These are phyloP conservation scores for Trilocha varians DNA, from an alignment of 2,888 invertebrate species.

Conservation along the genomic window DNA sequence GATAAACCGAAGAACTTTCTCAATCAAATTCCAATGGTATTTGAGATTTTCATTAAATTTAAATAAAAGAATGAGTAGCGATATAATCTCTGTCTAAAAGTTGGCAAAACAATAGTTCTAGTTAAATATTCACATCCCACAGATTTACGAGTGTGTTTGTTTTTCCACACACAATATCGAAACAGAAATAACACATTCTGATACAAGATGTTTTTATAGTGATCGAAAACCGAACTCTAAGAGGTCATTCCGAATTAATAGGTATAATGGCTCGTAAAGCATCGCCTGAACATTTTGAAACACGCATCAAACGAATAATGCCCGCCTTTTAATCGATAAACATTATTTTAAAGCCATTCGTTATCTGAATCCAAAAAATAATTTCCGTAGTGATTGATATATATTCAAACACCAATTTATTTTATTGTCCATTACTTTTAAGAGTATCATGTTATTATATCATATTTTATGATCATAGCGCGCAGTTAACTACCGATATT, in stretches of 20 bases:
- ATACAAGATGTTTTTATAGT: too few species aligned
- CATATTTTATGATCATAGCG: too few species aligned
- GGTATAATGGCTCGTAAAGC: background rate
- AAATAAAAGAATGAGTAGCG: background rate
- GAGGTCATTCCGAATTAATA: background rate
- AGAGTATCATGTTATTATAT: background rate
- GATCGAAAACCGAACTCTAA: background rate
- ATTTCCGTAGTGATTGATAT: background rate
- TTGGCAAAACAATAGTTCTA: background rate
- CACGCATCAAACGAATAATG: background rate
- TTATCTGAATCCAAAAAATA: background rate
- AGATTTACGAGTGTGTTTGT: background rate
- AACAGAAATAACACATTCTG: background rate
- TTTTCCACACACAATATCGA: background rate
- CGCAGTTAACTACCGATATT: background rate
- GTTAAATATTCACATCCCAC: background rate
- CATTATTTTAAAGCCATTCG: slow-evolving; percentile 18
- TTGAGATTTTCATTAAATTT: background rate
- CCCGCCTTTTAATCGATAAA: background rate
- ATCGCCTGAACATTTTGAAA: background rate
- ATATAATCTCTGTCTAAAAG: background rate
- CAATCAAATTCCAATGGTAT: too few species aligned
- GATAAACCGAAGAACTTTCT: too few species aligned
- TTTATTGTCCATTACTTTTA: background rate
- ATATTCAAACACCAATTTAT: background rate